A percentile compares a stretch with the other conserved stretches of the same genome.
These are phyloP conservation scores for Scelioninae gen. 2 DNA, from an alignment of 2,888 invertebrate genomes.

Conservation along the genomic window DNA sequence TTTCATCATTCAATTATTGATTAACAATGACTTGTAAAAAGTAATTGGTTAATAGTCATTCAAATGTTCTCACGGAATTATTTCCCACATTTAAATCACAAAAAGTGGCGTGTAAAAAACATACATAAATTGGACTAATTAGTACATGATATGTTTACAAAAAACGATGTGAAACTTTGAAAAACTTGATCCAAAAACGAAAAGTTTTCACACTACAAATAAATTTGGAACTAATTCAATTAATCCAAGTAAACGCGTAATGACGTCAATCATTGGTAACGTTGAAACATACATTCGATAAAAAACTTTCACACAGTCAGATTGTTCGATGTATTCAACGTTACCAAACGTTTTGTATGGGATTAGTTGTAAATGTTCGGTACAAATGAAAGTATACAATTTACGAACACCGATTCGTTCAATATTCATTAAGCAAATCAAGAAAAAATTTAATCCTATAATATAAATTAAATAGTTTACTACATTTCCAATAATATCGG, in stretches of 20 bases:
- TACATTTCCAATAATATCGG: conserved; percentile 2
- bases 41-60: conserved; percentile 9
- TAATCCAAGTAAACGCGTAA: conserved; percentile 33
- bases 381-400: neutral
- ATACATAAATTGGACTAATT: conserved; percentile 38
- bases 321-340: neutral
- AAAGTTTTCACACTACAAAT: conserved; percentile 29
- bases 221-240: conserved; percentile 30
- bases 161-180: conserved; percentile 30
- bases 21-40: conserved; percentile 19
- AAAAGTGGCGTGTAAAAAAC: conserved; percentile 17
- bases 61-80: conserved; percentile 33
- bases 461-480: no score
- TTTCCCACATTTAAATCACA: conserved; percentile 34
- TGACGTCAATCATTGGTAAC: conserved; percentile 15
- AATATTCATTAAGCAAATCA: no score
- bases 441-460: neutral
- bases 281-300: neutral
- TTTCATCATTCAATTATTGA: neutral
- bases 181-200: conserved; percentile 12
- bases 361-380: no score
- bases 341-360: no score
- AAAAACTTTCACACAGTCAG: conserved; percentile 9
- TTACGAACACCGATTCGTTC: no score
- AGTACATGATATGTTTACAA: conserved; percentile 27